Conservation (phyloP, 2,888 invertebrate genomes). For the Desoria tigrina region DNA sequence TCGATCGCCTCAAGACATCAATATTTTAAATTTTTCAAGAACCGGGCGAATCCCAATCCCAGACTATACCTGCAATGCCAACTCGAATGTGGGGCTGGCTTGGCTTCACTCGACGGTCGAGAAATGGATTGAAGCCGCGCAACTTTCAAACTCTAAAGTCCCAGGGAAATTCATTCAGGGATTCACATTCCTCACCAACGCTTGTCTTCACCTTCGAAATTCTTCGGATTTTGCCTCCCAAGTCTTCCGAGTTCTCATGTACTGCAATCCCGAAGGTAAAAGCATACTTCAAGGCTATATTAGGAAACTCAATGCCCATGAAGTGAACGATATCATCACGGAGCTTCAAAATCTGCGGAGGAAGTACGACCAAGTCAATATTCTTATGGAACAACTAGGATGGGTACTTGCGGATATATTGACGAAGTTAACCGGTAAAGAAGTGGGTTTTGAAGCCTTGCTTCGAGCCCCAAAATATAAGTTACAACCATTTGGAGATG, state of each 20-base stretch:
- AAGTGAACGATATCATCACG: conserved; percentile 46
- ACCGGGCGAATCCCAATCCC: conserved; percentile 36
- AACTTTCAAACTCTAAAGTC: conserved; percentile 7
- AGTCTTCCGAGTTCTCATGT: conserved; percentile 45
- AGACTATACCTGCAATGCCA: conserved; percentile 31
- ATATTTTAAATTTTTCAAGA: conserved; percentile 29
- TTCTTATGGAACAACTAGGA: conserved; percentile 45
- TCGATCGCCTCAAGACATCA: conserved; percentile 32
- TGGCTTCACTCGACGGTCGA: conserved; percentile 35
- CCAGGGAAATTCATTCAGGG: not conserved
- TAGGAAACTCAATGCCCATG: conserved; percentile 34
- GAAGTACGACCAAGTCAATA: conserved; percentile 43
- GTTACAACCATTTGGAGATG: not conserved
- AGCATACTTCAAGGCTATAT: conserved; percentile 39
- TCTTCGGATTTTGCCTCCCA: conserved; percentile 28
- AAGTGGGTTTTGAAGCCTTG: conserved; percentile 23
- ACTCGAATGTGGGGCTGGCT: conserved; percentile 33
- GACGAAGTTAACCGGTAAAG: conserved; percentile 37
- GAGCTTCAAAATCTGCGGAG: conserved; percentile 43
- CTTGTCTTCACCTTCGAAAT: conserved; percentile 27
- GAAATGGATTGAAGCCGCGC: conserved; percentile 26
- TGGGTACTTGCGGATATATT: conserved; percentile 45
- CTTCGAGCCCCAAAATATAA: not conserved
- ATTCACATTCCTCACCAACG: conserved; percentile 23
- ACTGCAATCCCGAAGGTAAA: conserved; percentile 37